Evolutionary conservation across 2,113 vertebrate genomes (phyloP), one percentile per base, ranked within the genome.

Genomic region (Cephalopterus ornatus): DNA sequence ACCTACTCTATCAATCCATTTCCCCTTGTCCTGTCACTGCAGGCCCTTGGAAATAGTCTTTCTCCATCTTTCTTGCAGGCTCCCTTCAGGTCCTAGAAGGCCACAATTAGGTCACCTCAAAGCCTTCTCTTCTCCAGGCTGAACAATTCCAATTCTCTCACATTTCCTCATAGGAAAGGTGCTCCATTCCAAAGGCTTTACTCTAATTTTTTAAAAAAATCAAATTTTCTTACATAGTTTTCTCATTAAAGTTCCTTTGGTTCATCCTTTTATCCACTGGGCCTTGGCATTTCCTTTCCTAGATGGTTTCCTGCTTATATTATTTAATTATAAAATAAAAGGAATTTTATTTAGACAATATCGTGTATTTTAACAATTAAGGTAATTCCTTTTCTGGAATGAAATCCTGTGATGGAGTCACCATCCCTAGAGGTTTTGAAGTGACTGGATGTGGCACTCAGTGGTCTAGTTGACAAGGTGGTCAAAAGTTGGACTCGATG

Each of bases 11-110:
- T 4, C 71, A 53, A 0, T 53, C 49, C 23, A 65, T 68, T 67
- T 12, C 27, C 42, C 5, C 1, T 17, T 19, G 22, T 39, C 33
- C 33, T 59, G 44, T 0, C 32, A 1, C 22, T 42, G 12, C 12
- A 50, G 21, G 0, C 22, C 67, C 14, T 50, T 58, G 50, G 2
- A 8, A 23, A 50, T 8, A 17, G 9, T 37, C 4, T 23, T 22
- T 73, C 44, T 59, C 15, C 33, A 44, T 33, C 12, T 49, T 49
- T 24, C 47, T 49, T 49, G 47, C 12, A 14, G 47, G 52, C 30
- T 55, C 11, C 42, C 3, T 10, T 65, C 50, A 59, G 1, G 3
- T 13, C 2, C 33, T n/a, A 12, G 26, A 49, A 65, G 9, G 50
- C 35, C 35, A 73, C 9, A 56, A 2, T 14, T 3, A 32, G 17